phyloP scores from a whole-genome alignment of 2,888 invertebrate species.

The Selenia dentaria region DNA sequence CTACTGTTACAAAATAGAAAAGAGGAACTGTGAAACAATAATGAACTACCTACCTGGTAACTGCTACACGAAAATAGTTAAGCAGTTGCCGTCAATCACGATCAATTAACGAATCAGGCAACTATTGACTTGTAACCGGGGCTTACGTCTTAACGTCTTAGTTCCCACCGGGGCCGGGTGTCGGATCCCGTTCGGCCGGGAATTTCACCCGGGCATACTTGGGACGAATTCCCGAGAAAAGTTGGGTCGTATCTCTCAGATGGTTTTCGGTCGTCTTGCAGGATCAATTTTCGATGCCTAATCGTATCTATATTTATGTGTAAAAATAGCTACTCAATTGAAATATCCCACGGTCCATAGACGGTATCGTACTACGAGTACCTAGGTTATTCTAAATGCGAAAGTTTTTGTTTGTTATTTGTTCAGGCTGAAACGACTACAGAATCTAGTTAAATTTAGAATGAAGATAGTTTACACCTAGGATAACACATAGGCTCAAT shows the following conservation, averaged over 20 bases:
- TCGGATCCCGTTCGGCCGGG: conserved; percentile 53
- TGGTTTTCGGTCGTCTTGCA: conserved; percentile 20
- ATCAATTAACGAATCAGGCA: conserved; percentile 30
- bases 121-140: conserved; percentile 55
- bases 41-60: background rate
- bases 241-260: conserved; percentile 45
- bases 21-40: background rate
- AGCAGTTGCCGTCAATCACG: conserved; percentile 28
- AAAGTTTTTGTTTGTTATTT: no score
- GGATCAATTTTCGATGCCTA: background rate
- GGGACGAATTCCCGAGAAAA: conserved; percentile 70
- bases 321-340: conserved; percentile 6
- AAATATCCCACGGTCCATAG: no score
- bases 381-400: no score
- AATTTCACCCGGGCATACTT: conserved; percentile 73
- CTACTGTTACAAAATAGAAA: no score
- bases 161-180: conserved; percentile 57
- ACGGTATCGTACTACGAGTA: no score
- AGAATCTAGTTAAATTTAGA: no score
- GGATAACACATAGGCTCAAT: no score
- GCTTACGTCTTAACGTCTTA: conserved; percentile 80
- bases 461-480: no score
- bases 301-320: background rate
- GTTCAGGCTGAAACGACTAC: no score
- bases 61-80: background rate